Evolutionary conservation across 2,888 invertebrate species (phyloP).

Genomic region (Clepsis dumicolana): DNA sequence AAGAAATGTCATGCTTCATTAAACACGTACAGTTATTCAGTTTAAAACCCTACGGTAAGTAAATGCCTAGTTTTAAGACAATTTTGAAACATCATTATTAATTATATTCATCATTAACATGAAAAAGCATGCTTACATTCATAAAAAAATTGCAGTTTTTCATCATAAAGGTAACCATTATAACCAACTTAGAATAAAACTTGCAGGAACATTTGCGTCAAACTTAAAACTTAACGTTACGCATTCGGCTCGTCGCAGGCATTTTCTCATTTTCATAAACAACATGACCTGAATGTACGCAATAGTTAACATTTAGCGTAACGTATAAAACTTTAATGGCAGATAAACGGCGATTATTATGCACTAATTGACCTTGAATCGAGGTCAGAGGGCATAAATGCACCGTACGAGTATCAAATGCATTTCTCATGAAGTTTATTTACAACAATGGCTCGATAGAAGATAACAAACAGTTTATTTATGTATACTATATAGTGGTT

Average conservation of each 20-base stretch:
- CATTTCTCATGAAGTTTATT: background rate
- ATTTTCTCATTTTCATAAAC: background rate
- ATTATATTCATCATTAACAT: no score
- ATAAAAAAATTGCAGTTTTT: no score
- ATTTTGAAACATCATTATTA: no score
- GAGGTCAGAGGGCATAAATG: background rate
- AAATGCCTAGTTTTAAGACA: no score
- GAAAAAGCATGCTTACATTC: no score
- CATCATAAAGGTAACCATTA: no score
- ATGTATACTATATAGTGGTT: no score
- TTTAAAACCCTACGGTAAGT: background rate
- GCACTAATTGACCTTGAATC: background rate
- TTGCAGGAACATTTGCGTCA: background rate
- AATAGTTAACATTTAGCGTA: conserved; percentile 6
- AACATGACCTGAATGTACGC: background rate
- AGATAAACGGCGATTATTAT: background rate
- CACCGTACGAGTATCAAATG: background rate
- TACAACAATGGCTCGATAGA: background rate
- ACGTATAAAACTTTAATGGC: conserved; percentile 1
- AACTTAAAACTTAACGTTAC: no score
- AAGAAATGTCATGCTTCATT: conserved; percentile 4
- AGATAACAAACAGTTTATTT: background rate
- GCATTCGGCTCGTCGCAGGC: background rate
- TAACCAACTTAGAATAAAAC: no score
- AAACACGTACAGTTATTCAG: background rate